Conservation (phyloP, 2,113 vertebrate species). For the Gymnorhina tibicen region DNA sequence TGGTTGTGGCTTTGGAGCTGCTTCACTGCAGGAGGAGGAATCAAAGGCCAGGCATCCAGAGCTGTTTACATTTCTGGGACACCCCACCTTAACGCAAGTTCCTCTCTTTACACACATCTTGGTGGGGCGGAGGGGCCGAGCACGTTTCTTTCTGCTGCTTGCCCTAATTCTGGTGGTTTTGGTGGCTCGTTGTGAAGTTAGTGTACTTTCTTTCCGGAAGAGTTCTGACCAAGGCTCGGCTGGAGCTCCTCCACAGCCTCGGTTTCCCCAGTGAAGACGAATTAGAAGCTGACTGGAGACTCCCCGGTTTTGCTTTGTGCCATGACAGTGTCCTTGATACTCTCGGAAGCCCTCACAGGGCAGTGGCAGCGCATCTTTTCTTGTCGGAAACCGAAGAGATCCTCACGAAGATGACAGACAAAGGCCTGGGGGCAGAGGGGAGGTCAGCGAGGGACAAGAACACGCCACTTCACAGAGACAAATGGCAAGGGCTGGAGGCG, state of each 20-base stretch:
- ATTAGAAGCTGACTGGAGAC: background rate
- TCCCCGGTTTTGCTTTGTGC: background rate
- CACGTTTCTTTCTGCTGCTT: background rate
- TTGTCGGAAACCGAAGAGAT: background rate
- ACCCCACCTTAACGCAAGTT: background rate
- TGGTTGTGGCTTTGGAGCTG: background rate
- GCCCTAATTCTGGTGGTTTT: background rate
- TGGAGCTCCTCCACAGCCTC: background rate
- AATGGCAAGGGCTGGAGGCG: background rate
- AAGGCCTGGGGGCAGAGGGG: background rate
- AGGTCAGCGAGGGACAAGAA: background rate
- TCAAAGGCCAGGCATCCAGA: background rate
- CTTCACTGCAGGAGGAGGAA: background rate
- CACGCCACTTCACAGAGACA: background rate
- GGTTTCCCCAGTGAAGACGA: background rate
- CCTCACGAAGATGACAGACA: background rate
- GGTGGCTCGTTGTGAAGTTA: background rate
- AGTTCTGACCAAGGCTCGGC: background rate
- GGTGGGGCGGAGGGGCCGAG: accelerated
- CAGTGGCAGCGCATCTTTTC: background rate
- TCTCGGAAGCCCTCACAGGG: background rate
- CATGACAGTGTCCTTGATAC: background rate
- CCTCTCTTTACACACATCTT: background rate
- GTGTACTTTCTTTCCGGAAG: background rate
- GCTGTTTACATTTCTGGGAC: background rate